Base-by-base conservation (phyloP, 2,797 vertebrate species). In the Ambastaia sidthimunki region DNA sequence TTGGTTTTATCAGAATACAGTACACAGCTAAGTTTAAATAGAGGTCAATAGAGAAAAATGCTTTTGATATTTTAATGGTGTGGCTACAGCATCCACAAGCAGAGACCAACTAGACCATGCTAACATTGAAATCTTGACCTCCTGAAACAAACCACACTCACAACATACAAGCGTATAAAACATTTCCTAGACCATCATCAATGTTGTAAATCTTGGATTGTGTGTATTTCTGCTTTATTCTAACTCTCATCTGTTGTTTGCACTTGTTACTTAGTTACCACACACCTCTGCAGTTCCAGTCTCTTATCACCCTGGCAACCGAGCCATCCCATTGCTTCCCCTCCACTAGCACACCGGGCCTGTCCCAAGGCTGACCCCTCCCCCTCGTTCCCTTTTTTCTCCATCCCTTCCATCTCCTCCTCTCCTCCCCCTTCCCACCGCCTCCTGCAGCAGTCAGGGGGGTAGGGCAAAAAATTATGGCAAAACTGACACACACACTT, bases 231-330 rank as follows among this genome's bases (percentile, higher is more conserved):
- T 75, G 76, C 84, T 80, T 69, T 74, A 80, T 50, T 88, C n/a
- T 84, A 85, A 85, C 73, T 74, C 78, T 87, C 70, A 55, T 84
- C 80, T 83, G 69, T 86, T 87, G 87, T 89, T 88, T 89, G 83
- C 75, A 88, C 82, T 82, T 89, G 89, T 91, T 90, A 88, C 91
- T 91, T 89, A 90, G 90, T 85, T 90, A 91, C 90, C 83, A 87
- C 85, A 89, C 89, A 84, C 85, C 80, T 86, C 78, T 82, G 89
- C 79, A 87, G 82, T 86, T 85, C 80, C 71, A 85, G 84, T 89
- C 89, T 89, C 82, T 78, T 69, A 88, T 93, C 86, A 80, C 90
- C 90, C 72, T 89, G 88, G 87, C 84, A 92, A 91, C 90, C 74
- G 75, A 89, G 84, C 85, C 85, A 88, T 90, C 89, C 86, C 85